Conservation (phyloP, 2,113 vertebrate species). For the Cavia porcellus region DNA sequence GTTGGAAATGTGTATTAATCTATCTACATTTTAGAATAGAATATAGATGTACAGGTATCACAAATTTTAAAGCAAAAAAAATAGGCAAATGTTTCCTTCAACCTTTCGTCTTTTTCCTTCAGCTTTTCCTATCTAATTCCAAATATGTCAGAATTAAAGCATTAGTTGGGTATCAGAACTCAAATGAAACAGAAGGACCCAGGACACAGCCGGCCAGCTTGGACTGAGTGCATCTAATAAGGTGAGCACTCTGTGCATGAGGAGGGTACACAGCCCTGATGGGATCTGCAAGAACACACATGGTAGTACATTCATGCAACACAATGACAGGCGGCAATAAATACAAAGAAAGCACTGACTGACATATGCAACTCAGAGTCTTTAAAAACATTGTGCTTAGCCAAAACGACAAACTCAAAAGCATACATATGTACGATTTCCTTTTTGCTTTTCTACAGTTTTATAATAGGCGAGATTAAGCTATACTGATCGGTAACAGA, state of each 20-base stretch:
- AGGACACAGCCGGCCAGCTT: not conserved
- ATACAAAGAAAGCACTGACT: not conserved
- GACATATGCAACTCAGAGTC: not conserved
- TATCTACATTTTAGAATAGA: not conserved
- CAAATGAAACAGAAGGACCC: not conserved
- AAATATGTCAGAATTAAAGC: not conserved
- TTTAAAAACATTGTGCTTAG: constrained; percentile 1
- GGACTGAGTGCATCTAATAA: not conserved
- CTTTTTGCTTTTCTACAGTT: not conserved
- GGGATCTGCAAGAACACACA: not conserved
- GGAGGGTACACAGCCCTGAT: not conserved
- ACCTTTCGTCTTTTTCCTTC: not conserved
- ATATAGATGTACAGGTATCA: not conserved
- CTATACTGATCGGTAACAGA: not conserved
- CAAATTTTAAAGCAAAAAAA: not conserved
- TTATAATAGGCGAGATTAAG: not conserved
- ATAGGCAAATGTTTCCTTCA: not conserved
- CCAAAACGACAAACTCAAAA: not conserved
- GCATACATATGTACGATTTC: not conserved
- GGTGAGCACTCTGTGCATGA: not conserved
- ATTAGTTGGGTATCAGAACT: not conserved
- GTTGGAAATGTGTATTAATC: not conserved
- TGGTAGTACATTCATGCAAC: not conserved
- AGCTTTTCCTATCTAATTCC: not conserved
- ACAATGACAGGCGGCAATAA: not conserved